Evolutionary conservation across 2,888 invertebrate genomes (phyloP).

Genomic region (Melanotus villosus): DNA sequence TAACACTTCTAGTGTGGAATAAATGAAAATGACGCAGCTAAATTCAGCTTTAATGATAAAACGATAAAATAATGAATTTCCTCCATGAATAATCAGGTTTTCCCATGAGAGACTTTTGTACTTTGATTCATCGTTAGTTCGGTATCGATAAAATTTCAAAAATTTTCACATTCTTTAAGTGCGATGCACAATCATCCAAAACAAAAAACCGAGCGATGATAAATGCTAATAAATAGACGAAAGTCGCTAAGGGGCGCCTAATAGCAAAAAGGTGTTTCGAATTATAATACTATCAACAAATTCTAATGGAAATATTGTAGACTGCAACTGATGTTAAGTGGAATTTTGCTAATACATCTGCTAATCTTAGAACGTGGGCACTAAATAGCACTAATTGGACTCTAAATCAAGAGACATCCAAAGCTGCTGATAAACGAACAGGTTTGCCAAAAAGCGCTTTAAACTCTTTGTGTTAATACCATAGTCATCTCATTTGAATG

Average conservation of each 20-base stretch:
- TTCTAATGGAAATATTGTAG: slow-evolving; percentile 8
- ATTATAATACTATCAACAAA: slow-evolving; percentile 2
- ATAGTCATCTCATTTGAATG: not conserved
- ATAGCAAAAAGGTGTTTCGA: not conserved
- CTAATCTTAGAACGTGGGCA: slow-evolving; percentile 38
- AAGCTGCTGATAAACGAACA: slow-evolving; percentile 32
- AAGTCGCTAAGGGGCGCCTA: too few species aligned
- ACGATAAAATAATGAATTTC: slow-evolving; percentile 27
- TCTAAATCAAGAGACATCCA: slow-evolving; percentile 31
- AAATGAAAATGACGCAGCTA: slow-evolving; percentile 32
- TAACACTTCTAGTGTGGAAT: slow-evolving; percentile 27
- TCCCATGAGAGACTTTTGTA: too few species aligned
- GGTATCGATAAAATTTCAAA: too few species aligned
- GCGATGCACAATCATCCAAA: too few species aligned
- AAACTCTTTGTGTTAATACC: not conserved
- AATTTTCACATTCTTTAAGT: too few species aligned
- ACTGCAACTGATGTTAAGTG: slow-evolving; percentile 18
- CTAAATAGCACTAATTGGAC: slow-evolving; percentile 36
- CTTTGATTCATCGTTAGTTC: too few species aligned
- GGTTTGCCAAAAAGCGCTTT: slow-evolving; percentile 29
- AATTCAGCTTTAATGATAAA: slow-evolving; percentile 19
- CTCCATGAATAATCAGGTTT: slow-evolving; percentile 14
- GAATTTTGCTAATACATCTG: slow-evolving; percentile 25
- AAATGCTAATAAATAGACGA: too few species aligned
- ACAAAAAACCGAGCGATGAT: too few species aligned